phyloP scores from a whole-genome alignment of 1,140 invertebrate genomes.

The Maniola jurtina region DNA sequence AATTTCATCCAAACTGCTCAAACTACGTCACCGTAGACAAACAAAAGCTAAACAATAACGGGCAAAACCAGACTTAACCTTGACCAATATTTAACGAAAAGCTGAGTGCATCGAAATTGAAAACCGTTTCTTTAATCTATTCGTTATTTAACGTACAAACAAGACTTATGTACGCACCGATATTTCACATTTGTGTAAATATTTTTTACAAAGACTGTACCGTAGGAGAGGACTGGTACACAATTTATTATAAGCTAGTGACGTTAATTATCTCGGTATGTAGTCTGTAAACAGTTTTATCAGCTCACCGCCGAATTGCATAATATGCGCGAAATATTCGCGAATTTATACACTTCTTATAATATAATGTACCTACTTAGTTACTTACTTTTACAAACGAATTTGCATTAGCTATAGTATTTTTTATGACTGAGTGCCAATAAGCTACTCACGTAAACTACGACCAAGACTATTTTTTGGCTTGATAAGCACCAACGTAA shows the following conservation, averaged over 20 bases:
- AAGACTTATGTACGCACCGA: slow-evolving; percentile 22
- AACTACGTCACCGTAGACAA: too few relatives aligned
- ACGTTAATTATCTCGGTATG: slow-evolving; percentile 47
- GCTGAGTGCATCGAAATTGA: not conserved
- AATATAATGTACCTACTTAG: not conserved
- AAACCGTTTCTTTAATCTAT: not conserved
- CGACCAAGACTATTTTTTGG: too few relatives aligned
- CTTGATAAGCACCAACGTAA: too few relatives aligned
- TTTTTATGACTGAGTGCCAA: too few relatives aligned
- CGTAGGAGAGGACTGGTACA: slow-evolving; percentile 13
- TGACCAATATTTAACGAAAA: not conserved
- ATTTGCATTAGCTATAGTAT: too few relatives aligned
- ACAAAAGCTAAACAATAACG: too few relatives aligned
- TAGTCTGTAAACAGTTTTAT: slow-evolving; percentile 53
- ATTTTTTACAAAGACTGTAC: slow-evolving; percentile 34
- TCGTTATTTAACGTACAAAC: slow-evolving; percentile 4
- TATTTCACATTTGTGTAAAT: slow-evolving; percentile 42
- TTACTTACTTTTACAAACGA: too few relatives aligned
- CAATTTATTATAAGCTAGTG: slow-evolving; percentile 28
- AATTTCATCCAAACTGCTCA: too few relatives aligned
- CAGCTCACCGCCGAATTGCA: slow-evolving; percentile 50
- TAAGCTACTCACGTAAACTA: too few relatives aligned
- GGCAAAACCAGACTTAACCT: not conserved
- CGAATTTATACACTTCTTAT: slow-evolving; percentile 39
- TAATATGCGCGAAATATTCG: slow-evolving; percentile 51